Percentiles rank a stretch among this genome's conserved stretches.
Evolutionary conservation across 2,888 invertebrate species (phyloP).

Genomic region (Brachypalpus laphriformis): DNA sequence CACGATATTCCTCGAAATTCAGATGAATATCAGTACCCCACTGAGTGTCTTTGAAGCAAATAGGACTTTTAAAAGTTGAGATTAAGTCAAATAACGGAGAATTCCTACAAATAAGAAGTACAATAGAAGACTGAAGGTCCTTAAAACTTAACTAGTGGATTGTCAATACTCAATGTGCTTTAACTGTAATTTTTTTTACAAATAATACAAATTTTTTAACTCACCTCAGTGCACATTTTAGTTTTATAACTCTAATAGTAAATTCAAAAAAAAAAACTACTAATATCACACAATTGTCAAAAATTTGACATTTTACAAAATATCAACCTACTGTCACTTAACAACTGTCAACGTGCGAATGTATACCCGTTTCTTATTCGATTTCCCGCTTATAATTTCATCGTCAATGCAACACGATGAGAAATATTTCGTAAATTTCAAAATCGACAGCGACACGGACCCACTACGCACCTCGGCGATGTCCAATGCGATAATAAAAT

Average conservation of each 20-base stretch:
- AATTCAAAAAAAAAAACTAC: neutral
- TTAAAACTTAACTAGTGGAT: too few species aligned
- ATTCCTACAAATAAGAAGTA: too few species aligned
- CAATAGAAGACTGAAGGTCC: too few species aligned
- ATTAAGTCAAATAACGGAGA: too few species aligned
- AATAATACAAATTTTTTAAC: slow-evolving; percentile 17
- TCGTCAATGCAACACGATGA: slow-evolving; percentile 5
- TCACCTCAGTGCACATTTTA: slow-evolving; percentile 72
- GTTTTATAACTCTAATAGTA: slow-evolving; percentile 4
- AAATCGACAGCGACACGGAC: slow-evolving; percentile 44
- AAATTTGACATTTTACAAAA: slow-evolving; percentile 38
- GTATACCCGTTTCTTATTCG: slow-evolving; percentile 50
- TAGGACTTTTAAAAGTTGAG: too few species aligned
- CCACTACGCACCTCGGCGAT: slow-evolving; percentile 68
- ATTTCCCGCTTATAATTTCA: slow-evolving; percentile 54
- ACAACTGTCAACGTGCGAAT: slow-evolving; percentile 55
- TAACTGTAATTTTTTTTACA: neutral
- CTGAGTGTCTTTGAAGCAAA: too few species aligned
- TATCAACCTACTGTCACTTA: slow-evolving; percentile 29
- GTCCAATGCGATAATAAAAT: slow-evolving; percentile 72
- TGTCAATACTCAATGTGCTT: neutral
- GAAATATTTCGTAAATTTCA: slow-evolving; percentile 54
- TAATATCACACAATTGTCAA: slow-evolving; percentile 59
- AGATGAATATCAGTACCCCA: too few species aligned
- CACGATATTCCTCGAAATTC: too few species aligned